phyloP scores from a whole-genome alignment of 2,113 vertebrate genomes.

The Gymnocephalus cernua region DNA sequence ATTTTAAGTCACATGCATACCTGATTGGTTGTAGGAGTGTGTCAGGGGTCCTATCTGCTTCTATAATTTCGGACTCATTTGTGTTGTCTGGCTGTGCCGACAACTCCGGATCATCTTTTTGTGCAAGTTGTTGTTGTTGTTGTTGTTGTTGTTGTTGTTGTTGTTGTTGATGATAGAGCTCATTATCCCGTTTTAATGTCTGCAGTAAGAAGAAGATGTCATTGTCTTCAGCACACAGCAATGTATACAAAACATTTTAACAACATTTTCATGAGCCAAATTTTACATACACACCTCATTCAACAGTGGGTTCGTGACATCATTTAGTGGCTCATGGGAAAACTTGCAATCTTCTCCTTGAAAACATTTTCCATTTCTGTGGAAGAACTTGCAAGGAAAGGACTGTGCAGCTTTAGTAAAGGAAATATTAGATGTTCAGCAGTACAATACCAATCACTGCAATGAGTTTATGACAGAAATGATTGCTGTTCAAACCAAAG shows the following conservation, averaged over 20 bases:
- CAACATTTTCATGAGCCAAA: neutral
- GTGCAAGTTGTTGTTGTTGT: neutral
- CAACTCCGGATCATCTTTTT: constrained; percentile 8
- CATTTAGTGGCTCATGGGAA: constrained; percentile 91
- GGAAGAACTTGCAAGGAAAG: constrained; percentile 97
- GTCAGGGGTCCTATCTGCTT: neutral
- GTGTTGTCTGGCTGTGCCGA: neutral
- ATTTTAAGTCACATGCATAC: constrained; percentile 22
- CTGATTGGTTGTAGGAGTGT: constrained; percentile 39
- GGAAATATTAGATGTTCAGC: constrained; percentile 65
- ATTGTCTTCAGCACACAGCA: neutral
- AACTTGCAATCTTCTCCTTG: constrained; percentile 91
- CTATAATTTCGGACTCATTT: neutral
- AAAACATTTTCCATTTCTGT: constrained; percentile 88
- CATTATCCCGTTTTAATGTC: constrained; percentile 86
- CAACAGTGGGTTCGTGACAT: constrained; percentile 87
- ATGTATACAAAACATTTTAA: neutral
- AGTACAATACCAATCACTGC: neutral
- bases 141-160: too few species aligned
- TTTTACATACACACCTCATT: constrained; percentile 85
- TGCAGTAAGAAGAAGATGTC: constrained; percentile 55
- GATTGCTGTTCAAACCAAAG: constrained; percentile 75
- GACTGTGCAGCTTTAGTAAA: constrained; percentile 88
- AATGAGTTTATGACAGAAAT: neutral
- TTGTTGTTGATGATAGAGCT: neutral